These are phyloP conservation scores for Pangasius sanitwongsei DNA, from an alignment of 2,797 vertebrate species.

Conservation along the genomic window DNA sequence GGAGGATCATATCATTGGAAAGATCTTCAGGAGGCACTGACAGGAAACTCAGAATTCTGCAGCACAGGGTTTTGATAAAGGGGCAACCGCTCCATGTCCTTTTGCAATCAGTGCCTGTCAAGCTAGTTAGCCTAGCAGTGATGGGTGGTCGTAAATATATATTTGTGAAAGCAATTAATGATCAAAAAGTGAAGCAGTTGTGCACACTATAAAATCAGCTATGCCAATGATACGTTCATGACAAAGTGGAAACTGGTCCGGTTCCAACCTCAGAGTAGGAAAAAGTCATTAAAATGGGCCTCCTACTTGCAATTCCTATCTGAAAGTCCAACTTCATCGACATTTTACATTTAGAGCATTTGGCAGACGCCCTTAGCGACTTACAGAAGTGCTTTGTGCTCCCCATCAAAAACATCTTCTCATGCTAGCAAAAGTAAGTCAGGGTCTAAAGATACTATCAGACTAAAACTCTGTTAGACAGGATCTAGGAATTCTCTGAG, in stretches of 20 bases:
- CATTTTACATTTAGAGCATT: not conserved
- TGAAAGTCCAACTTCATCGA: not conserved
- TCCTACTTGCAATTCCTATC: not conserved
- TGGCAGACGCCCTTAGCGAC: not conserved
- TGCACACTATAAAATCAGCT: not conserved
- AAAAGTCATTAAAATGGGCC: not conserved
- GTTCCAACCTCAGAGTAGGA: not conserved
- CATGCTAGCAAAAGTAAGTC: not conserved
- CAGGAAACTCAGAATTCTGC: constrained; percentile 63
- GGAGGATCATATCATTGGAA: constrained; percentile 37
- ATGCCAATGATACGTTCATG: not conserved
- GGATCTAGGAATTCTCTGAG: not conserved
- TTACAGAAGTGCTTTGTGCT: not conserved
- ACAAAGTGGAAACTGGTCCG: not conserved
- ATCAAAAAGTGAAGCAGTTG: not conserved
- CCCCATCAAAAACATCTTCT: not conserved
- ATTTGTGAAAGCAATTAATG: not conserved
- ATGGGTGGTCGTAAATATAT: not conserved
- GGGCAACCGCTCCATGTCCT: not conserved
- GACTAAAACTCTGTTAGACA: not conserved
- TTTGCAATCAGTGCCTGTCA: not conserved
- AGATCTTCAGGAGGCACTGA: constrained; percentile 40
- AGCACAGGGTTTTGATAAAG: not conserved
- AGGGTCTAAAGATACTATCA: not conserved
- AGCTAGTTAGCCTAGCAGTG: not conserved